Conservation (phyloP, 2,888 invertebrate species). For the Euzophera pinguis region DNA sequence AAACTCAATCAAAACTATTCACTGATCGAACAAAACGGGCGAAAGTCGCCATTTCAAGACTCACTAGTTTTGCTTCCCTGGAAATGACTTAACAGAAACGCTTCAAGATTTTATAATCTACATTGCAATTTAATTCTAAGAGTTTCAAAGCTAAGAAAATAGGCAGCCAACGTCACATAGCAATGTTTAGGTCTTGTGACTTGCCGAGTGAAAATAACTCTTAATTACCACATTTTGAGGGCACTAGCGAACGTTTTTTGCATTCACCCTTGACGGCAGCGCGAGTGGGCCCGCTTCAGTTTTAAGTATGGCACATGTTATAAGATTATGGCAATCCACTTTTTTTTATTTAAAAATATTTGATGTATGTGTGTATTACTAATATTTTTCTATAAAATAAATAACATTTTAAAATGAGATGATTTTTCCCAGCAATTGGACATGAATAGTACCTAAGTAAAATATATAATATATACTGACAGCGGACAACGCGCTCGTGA, state of each 20-base stretch:
- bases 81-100: no score
- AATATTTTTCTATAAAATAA: no score
- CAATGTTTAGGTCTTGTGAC: conserved; percentile 53
- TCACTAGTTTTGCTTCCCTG: no score
- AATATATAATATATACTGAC: no score
- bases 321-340: background rate
- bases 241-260: conserved; percentile 58
- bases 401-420: no score
- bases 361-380: no score
- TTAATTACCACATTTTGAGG: conserved; percentile 67
- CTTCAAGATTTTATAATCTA: conserved; percentile 41
- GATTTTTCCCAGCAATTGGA: no score
- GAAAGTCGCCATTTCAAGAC: no score
- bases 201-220: conserved; percentile 68
- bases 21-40: no score
- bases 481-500: no score
- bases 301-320: background rate
- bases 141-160: conserved; percentile 55
- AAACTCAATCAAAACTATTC: no score
- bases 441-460: no score
- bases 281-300: conserved; percentile 54
- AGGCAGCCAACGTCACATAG: conserved; percentile 47
- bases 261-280: conserved; percentile 40
- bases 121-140: conserved; percentile 59
- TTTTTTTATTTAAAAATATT: background rate